phyloP scores from a whole-genome alignment of 2,113 vertebrate species.

The Mesoclemmys tuberculata region DNA sequence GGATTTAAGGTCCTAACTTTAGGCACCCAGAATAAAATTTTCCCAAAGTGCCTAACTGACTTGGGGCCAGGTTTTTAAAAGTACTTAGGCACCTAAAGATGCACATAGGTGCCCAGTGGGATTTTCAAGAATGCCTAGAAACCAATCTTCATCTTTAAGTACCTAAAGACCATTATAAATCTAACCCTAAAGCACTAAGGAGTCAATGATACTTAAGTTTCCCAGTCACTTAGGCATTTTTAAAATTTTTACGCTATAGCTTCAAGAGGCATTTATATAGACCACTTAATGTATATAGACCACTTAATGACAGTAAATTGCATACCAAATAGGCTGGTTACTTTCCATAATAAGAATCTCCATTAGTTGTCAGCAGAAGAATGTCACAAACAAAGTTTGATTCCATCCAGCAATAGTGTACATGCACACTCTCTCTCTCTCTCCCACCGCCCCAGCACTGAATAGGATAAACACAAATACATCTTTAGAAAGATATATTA shows the following conservation, averaged over 20 bases:
- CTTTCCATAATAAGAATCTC: conserved; percentile 5
- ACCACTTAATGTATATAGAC: not conserved
- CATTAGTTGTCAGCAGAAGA: not conserved
- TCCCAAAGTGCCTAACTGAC: not conserved
- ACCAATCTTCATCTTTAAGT: not conserved
- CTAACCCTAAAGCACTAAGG: no score
- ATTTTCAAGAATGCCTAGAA: not conserved
- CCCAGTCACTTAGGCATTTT: not conserved
- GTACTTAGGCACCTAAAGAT: not conserved
- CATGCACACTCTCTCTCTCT: conserved; percentile 5
- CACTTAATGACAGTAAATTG: no score
- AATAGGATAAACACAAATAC: conserved; percentile 45
- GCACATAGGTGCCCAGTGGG: not conserved
- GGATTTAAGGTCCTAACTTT: not conserved
- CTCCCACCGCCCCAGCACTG: conserved; percentile 41
- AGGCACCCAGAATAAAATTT: not conserved
- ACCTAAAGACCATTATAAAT: not conserved
- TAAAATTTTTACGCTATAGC: not conserved
- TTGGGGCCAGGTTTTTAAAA: not conserved
- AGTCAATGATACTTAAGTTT: not conserved
- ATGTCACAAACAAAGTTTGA: conserved; percentile 56
- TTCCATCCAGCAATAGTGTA: conserved; percentile 15
- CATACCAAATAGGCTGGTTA: not conserved
- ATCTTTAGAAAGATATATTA: conserved; percentile 50
- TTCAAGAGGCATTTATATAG: conserved; percentile 1